Evolutionary conservation across 2,888 invertebrate genomes (phyloP), one percentile per base, ranked within the genome.

Genomic region (Euspilapteryx auroguttella): DNA sequence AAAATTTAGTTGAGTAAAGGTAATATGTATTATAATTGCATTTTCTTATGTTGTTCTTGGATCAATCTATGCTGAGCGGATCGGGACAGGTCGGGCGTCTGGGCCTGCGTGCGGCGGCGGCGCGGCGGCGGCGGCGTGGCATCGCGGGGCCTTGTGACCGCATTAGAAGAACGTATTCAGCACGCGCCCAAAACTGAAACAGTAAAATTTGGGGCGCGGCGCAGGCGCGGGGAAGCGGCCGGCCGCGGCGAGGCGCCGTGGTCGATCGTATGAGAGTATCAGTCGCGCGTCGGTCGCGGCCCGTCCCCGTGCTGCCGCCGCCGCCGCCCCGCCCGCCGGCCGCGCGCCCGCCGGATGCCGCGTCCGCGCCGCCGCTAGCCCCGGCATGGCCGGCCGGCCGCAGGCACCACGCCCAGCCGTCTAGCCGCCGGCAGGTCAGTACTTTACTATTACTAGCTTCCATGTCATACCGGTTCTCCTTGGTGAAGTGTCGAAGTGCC

Each of bases 281-380:
- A 52, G 57, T 58, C 53, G 57, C 57, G 56, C 49, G 50, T 51
- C 48, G 54, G 45, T 57, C 50, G 54, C 58, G 56, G 58, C 49
- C 41, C 41, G 39, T 34, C 40, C 45, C 49, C 41, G 40, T 43
- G 46, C 45, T 41, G 50, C 47, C 42, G 48, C 42, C 46, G 46
- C 48, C 46, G 46, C 46, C 50, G 49, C 50, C 49, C 51, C 46
- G 45, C 43, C 44, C 48, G 47, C 55, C 51, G 55, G 53, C 55
- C 45, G 48, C 51, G 52, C 49, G 47, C 51, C 45, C 53, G 55
- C 55, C 58, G 49, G 50, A 51, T 53, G 53, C 51, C 57, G 57
- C 58, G 51, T 51, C 49, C 52, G 55, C 53, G 52, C 45, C 51
- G 49, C 47, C 55, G 50, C 53, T 52, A 55, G 57, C 56, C 51